Evolutionary conservation across 2,113 vertebrate genomes (phyloP), one percentile per base, ranked within the genome.

Genomic region (Melanerpes aurifrons): DNA sequence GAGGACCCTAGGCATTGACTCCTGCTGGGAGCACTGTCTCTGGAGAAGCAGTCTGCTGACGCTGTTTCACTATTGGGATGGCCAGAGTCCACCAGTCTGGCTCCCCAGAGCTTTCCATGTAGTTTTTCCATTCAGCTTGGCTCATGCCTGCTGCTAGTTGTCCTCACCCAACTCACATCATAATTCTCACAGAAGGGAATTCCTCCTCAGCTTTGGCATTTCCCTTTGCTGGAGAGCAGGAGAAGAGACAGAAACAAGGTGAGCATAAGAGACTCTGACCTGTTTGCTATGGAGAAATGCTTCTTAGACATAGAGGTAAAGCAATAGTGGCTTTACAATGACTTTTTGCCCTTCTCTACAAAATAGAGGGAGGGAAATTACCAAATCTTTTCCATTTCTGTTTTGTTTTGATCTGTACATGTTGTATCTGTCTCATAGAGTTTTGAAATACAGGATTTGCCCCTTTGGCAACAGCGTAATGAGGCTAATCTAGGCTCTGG

Each of bases 121-220:
- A 32, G 12, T 43, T 83, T 43, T 83, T 72, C n/a, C 40, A 58
- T 26, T 19, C 40, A 53, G 31, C 20, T 77, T 62, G 64, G 43
- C 62, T 63, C 54, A 85, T 1, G 0, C 35, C 68, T 53, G 50
- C 13, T 53, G 0, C 0, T 12, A 54, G 21, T 32, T 4, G 0
- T 59, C 47, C 18, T 50, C 26, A 13, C 31, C 8, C 1, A 1
- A 7, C 19, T 81, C 37, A 50, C 21, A 32, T 61, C 54, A 58
- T 26, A 18, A 18, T 35, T 86, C 71, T 68, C 43, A 73, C 9
- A 59, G 48, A 4, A 2, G 21, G 59, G 24, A 76, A 54, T 43
- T 83, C 19, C 59, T 62, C 58, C 25, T 76, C 40, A n/a, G 17
- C 28, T 88, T 47, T 25, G 32, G 12, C 50, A 32, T 62, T 75